A percentile compares a stretch with the other conserved stretches of the same genome.
These are phyloP conservation scores for Mesoclemmys tuberculata DNA, from an alignment of 2,113 vertebrate species.

Conservation along the genomic window DNA sequence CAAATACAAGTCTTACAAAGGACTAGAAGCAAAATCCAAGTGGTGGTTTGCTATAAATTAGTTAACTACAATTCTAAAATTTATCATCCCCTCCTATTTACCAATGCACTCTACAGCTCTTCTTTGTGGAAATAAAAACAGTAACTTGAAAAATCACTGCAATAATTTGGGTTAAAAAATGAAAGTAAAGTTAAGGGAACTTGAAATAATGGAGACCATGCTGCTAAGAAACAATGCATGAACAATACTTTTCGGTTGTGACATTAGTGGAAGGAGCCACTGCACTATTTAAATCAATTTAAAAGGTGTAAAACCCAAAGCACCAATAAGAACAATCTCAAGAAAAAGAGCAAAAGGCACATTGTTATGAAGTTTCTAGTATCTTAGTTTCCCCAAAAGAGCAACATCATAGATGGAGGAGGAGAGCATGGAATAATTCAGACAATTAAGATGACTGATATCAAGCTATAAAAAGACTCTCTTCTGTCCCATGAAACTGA, in stretches of 20 bases:
- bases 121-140: neutral
- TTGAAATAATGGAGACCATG: constrained; percentile 37
- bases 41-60: rapidly evolving
- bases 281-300: neutral
- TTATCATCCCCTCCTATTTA: neutral
- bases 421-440: neutral
- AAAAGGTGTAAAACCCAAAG: constrained; percentile 22
- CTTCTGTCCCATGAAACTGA: neutral
- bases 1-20: neutral
- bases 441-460: neutral
- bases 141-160: neutral
- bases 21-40: neutral
- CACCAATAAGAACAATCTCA: constrained; percentile 14
- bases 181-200: constrained; percentile 11
- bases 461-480: neutral
- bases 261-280: neutral
- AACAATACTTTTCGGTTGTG: constrained; percentile 18
- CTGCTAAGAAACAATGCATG: neutral
- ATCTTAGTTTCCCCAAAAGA: neutral
- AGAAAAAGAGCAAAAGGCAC: neutral
- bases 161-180: neutral
- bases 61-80: neutral
- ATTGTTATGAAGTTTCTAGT: neutral
- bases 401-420: neutral
- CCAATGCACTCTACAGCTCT: neutral